Evolutionary conservation across 2,797 vertebrate genomes (phyloP).

Genomic region (Sebastes taczanowskii): DNA sequence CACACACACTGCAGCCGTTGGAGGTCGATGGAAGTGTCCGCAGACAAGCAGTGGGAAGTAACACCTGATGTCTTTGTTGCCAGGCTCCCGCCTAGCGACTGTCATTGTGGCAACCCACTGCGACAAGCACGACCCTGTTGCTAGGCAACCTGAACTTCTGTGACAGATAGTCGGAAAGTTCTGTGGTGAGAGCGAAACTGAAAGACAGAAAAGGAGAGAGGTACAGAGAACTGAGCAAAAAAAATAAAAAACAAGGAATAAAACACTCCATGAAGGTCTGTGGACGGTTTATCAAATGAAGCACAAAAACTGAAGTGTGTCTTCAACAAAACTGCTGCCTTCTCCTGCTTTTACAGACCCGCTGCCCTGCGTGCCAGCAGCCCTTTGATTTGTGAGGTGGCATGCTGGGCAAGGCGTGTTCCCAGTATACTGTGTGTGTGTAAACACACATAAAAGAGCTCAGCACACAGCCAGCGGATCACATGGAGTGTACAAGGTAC

Average conservation of each 20-base stretch:
- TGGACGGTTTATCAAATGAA: conserved; percentile 10
- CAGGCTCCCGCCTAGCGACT: conserved; percentile 71
- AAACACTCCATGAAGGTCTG: neutral
- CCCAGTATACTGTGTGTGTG: conserved; percentile 35
- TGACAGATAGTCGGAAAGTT: conserved; percentile 64
- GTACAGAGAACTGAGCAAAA: neutral
- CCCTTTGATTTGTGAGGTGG: conserved; percentile 66
- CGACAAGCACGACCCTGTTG: conserved; percentile 77
- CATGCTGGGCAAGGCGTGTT: conserved; percentile 57
- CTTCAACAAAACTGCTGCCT: conserved; percentile 35
- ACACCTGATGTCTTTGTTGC: conserved; percentile 84
- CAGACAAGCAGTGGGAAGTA: conserved; percentile 73
- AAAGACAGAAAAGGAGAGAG: neutral
- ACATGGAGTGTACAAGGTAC: conserved; percentile 59
- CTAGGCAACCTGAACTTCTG: conserved; percentile 77
- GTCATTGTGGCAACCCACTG: conserved; percentile 69
- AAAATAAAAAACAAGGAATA: neutral
- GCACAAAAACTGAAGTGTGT: conserved; percentile 18
- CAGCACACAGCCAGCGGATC: conserved; percentile 26
- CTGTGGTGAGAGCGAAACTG: conserved; percentile 5
- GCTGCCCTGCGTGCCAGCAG: conserved; percentile 38
- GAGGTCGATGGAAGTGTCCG: conserved; percentile 68
- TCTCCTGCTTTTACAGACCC: conserved; percentile 30
- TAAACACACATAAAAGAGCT: conserved; percentile 68
- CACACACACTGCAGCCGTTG: conserved; percentile 38